Conservation (phyloP, 2,888 invertebrate genomes). For the Ormyrus rosae region DNA sequence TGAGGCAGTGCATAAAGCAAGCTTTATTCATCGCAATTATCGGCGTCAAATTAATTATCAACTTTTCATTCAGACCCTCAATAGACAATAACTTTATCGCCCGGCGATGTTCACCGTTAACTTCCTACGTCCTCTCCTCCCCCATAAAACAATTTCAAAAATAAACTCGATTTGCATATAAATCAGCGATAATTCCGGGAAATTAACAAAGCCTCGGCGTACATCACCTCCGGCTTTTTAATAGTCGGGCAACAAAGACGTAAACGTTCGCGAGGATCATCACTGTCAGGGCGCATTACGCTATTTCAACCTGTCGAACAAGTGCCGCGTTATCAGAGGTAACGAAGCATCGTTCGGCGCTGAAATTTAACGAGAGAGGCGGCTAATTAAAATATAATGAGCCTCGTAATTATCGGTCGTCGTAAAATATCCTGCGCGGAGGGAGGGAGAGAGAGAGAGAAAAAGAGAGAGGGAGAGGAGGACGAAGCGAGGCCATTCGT, state of each 20-base stretch:
- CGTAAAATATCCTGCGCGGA: constrained; percentile 63
- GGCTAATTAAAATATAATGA: constrained; percentile 74
- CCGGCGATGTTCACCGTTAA: no score
- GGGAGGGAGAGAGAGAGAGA: not conserved
- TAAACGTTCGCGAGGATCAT: constrained; percentile 53
- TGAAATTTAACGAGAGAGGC: constrained; percentile 69
- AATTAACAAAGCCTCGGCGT: constrained; percentile 11
- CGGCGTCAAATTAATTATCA: no score
- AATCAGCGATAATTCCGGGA: constrained; percentile 11
- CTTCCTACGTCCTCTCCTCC: no score
- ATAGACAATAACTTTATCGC: no score
- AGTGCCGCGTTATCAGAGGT: constrained; percentile 42
- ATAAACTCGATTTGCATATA: constrained; percentile 26
- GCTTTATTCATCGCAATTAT: no score
- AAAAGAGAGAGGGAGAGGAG: constrained; percentile 42
- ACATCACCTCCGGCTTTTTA: no score
- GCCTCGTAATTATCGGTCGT: constrained; percentile 70
- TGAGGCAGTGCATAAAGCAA: no score
- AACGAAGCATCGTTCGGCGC: constrained; percentile 70
- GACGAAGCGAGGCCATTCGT: constrained; percentile 64
- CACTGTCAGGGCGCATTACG: constrained; percentile 65
- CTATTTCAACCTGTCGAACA: constrained; percentile 60
- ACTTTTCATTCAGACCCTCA: no score
- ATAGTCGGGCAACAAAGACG: no score
- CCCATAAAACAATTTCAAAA: no score